Base-by-base conservation (phyloP, 2,888 invertebrate genomes). In the Pogonocherus hispidulus region DNA sequence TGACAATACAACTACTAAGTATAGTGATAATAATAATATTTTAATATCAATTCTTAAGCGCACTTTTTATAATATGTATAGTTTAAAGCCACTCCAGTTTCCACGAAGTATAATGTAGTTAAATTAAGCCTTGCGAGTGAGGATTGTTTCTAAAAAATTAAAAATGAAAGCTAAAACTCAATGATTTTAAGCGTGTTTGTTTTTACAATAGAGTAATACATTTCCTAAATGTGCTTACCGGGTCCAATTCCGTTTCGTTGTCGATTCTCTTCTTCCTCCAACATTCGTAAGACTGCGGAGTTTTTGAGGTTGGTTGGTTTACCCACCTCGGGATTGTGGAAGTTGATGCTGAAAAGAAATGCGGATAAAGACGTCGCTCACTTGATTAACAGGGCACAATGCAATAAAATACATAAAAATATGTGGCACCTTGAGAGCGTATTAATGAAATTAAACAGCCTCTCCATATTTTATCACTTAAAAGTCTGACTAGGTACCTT, bases 281-380 rank as follows among this genome's bases (percentile, higher is more conserved):
- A 89, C 91, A 95, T 94, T 74, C 92, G 90, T 77, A 95, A 87
- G 63, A 95, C 95, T 54, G 94, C 94, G 55, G 95, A 95, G 86
- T 94, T 94, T 81, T 94, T 93, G 80, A 95, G 88, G 86, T 95
- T 94, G 56, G 90, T 87, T 67, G 94, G 93, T 83, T 94, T 94
- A 74, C 90, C 89, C 74, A 90, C 90, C 77, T 91, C 88, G 75
- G 93, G 91, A 71, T 83, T 84, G 84, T 90, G 90, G 86, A 94
- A 92, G 86, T 94, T 92, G 85, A 94, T 93, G 86, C 94, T 95
- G 87, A 18, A 77, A 72, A 52, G 14, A 41, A 52, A 46, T 37
- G 32, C n/a, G n/a, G 41, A 14, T 41, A 2, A 3, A 41, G 41
- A 41, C 16, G 41, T 41, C 14, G 11, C 5, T 41, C 14, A 41